phyloP scores from a whole-genome alignment of 1,140 invertebrate genomes.

The Neoseiulus cucumeris region DNA sequence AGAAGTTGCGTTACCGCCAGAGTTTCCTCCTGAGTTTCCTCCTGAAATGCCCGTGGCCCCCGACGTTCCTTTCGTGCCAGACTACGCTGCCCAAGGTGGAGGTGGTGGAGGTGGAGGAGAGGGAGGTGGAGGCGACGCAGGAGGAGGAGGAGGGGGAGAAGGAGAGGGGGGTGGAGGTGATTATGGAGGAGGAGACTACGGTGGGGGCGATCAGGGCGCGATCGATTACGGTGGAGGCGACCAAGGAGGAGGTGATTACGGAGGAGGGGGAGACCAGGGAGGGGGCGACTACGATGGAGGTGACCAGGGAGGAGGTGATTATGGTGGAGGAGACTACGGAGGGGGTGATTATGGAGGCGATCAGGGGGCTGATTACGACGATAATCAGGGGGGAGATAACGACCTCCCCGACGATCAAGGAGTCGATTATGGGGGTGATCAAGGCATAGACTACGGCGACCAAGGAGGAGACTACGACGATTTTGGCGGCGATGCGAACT shows the following conservation, averaged over 20 bases:
- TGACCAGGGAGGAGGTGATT: not conserved
- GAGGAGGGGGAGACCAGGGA: not conserved
- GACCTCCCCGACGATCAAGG: not conserved
- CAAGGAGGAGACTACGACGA: not conserved
- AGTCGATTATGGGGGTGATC: not conserved
- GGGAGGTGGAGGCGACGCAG: not conserved
- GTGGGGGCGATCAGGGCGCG: not conserved
- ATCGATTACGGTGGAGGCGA: not conserved
- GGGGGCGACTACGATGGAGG: not conserved
- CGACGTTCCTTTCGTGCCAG: not conserved
- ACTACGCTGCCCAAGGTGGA: not conserved
- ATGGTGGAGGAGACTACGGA: not conserved
- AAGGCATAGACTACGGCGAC: not conserved
- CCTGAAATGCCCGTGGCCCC: not conserved
- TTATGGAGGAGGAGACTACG: not conserved
- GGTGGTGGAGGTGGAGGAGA: not conserved
- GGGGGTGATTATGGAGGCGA: not conserved
- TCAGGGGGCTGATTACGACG: not conserved
- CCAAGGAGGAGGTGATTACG: not conserved
- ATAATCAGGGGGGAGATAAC: not conserved
- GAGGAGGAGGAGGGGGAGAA: not conserved
- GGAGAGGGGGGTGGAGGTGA: not conserved
- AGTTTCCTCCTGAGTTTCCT: not conserved
- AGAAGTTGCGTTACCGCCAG: too few species aligned
- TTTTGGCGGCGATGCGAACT: not conserved